Base-by-base conservation (phyloP, 2,888 invertebrate genomes). In the Cephus rjabovi region DNA sequence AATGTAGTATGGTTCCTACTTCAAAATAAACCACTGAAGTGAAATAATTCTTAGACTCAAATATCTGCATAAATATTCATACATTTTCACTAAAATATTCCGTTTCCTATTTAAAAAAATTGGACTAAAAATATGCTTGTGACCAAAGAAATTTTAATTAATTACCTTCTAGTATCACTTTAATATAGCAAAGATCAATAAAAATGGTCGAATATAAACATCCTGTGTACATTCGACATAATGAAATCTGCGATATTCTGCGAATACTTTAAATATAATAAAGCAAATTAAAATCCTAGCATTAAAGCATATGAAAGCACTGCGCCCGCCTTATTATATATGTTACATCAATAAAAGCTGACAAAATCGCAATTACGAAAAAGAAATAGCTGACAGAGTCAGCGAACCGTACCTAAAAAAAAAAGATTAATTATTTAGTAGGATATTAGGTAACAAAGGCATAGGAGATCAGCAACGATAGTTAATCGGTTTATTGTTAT, bases 401-500 rank as follows among this genome's bases (percentile, higher is more conserved):
- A 75, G 73, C 34, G 70, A 9, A 30, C 35, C 37, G 33, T 4
- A 69, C 74, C 73, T 71, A 75, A 74, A 73, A 70, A 73, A 71
- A 70, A 37, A 34, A 40, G 40, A 56, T 33, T 35, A 69, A 69
- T n/a, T 56, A 56, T 69, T 74, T 33, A 74, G 34, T 34, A 74
- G 71, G 71, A 30, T 71, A 23, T 71, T 71, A 71, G 71, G 71
- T 71, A 71, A 71, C 71, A 34, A 71, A 12, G 31, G 71, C 71
- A 31, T 71, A 6, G 34, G 12, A 31, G 23, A 71, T 71, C 12
- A 12, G 69, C 73, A 74, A 40, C 74, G 34, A 77, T 75, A 15
- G 76, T 34, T 34, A 73, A 79, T 77, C 15, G 4, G 78, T 71
- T 82, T 84, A 84, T 83, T 85, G 81, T 81, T 84, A 81, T 78